phyloP scores from a whole-genome alignment of 1,140 invertebrate genomes.

The Sitobion miscanthi region DNA sequence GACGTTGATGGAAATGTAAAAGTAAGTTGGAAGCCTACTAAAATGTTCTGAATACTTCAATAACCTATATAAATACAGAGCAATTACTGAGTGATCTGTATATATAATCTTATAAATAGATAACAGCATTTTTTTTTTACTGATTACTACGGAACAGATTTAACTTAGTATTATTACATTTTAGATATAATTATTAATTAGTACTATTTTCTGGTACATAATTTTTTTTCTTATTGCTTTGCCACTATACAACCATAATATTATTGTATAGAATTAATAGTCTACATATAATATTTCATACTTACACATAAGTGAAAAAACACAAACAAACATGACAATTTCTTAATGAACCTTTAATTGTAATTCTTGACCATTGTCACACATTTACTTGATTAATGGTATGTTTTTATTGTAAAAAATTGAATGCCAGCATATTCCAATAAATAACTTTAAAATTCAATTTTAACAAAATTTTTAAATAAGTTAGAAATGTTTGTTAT shows the following conservation, averaged over 20 bases:
- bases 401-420: no score
- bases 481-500: no score
- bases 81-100: no score
- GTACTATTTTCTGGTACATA: no score
- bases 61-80: not conserved
- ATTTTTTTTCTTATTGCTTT: no score
- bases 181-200: no score
- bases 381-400: no score
- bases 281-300: not conserved
- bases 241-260: not conserved
- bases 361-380: not conserved
- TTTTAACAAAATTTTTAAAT: not conserved
- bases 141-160: not conserved
- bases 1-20: constrained; percentile 60
- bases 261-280: not conserved
- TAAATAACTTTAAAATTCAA: no score
- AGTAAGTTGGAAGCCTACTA: not conserved
- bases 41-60: not conserved
- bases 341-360: not conserved
- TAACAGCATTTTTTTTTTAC: not conserved
- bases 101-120: no score
- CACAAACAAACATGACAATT: not conserved
- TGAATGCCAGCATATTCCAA: no score
- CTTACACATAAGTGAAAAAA: not conserved
- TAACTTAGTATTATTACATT: not conserved